Base-by-base conservation (phyloP, 2,888 invertebrate species). In the Mimas tiliae region DNA sequence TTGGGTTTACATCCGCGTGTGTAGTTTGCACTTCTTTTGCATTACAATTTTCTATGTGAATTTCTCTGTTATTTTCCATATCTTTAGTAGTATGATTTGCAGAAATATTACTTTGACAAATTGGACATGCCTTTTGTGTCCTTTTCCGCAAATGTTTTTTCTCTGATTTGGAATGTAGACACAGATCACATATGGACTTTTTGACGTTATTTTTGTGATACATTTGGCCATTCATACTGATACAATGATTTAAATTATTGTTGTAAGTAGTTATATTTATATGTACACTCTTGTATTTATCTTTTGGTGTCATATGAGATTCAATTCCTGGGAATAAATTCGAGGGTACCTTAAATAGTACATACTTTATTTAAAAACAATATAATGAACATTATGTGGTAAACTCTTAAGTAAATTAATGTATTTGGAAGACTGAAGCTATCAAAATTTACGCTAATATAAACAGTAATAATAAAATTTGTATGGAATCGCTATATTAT, bases 181-280 rank as follows among this genome's bases (percentile, higher is more conserved):
- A 92, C 14, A 91, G 81, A 0, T 89, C 82, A 67, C 92, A 92
- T 3, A 90, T 71, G 53, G 81, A 84, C 72, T 79, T 80, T 6
- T 77, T 78, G 27, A 27, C 27, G 4, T 64, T 64, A 45, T 62
- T 34, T 45, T 33, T 19, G 38, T 7, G 14, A 67, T 69, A 63
- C 70, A 64, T 33, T 67, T 42, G 38, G 14, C 47, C 47, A 16
- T 55, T 53, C 47, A 45, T 33, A 12, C 62, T 33, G 67, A 66
- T 48, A 0, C 66, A 7, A 4, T 27, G 12, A 21, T 71, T 66
- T 38, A 33, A 47, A 19, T 68, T n/a, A n/a, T n/a, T 52, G 2
- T 66, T 82, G 64, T 81, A 89, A 6, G 87, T 89, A 48, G 83
- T 86, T 69, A 91, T 91, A 14, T 86, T 70, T 65, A 91, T 89